These are phyloP conservation scores for Opisthocomus hoazin DNA, from an alignment of 2,113 vertebrate species.

Conservation along the genomic window DNA sequence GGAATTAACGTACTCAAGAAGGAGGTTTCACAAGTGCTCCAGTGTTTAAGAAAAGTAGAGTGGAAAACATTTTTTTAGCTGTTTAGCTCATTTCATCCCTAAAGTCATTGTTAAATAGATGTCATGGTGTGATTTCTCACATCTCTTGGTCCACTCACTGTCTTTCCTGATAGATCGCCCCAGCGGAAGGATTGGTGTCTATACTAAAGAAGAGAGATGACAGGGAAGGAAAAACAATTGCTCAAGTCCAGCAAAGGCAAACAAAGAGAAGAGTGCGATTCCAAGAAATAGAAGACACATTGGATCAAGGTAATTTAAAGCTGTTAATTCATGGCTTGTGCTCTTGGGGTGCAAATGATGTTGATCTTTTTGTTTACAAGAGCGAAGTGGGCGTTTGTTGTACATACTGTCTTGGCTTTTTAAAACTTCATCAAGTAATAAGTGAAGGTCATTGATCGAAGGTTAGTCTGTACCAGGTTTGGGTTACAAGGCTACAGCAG, in stretches of 20 bases:
- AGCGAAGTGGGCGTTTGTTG: background rate
- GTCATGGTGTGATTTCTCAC: background rate
- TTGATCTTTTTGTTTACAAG: background rate
- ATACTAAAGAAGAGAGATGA: conserved; percentile 89
- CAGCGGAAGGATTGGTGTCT: conserved; percentile 86
- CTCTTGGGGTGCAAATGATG: background rate
- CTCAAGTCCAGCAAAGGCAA: conserved; percentile 69
- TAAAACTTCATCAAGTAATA: background rate
- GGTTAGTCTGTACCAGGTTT: background rate
- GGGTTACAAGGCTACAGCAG: background rate
- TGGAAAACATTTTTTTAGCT: background rate
- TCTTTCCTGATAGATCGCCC: conserved; percentile 74
- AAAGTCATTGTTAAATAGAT: background rate
- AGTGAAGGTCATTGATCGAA: background rate
- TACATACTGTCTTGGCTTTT: background rate
- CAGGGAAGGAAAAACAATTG: conserved; percentile 50
- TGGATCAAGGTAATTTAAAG: conserved; percentile 82
- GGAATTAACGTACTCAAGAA: background rate
- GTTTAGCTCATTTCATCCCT: background rate
- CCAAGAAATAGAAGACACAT: conserved; percentile 84
- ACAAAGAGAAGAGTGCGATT: conserved; percentile 90
- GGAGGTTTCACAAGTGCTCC: background rate
- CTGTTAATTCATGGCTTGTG: background rate
- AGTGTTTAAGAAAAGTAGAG: background rate
- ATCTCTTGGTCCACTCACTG: background rate